These are phyloP conservation scores for Suncus etruscus DNA, from an alignment of 2,113 vertebrate genomes.

Conservation along the genomic window DNA sequence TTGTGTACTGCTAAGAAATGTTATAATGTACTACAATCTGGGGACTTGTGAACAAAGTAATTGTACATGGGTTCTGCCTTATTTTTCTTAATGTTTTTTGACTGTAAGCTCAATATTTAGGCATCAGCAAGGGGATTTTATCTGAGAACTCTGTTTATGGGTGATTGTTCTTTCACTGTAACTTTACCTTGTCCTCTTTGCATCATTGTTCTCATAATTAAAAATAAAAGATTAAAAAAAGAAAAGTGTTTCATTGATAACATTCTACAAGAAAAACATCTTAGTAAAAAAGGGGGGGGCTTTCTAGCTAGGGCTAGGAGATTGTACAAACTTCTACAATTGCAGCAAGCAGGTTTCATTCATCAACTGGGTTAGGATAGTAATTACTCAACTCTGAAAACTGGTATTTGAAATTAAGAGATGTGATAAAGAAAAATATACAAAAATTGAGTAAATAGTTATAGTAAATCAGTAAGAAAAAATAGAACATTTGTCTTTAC, in stretches of 20 bases:
- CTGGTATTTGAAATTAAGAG: not conserved
- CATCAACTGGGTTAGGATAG: not conserved
- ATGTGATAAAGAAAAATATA: not conserved
- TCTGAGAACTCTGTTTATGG: too few relatives aligned
- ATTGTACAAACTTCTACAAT: not conserved
- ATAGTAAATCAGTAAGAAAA: not conserved
- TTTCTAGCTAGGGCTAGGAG: conserved; percentile 15
- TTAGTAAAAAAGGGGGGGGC: conserved; percentile 14
- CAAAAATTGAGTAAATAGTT: not conserved
- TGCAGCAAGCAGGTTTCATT: conserved; percentile 19
- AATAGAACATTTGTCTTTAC: not conserved
- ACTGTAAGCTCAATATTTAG: too few relatives aligned
- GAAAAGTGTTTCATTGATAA: not conserved
- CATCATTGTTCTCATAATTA: too few relatives aligned
- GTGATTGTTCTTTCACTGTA: too few relatives aligned
- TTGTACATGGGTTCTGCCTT: too few relatives aligned
- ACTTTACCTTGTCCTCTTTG: too few relatives aligned
- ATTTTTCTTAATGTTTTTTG: too few relatives aligned
- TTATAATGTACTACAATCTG: too few relatives aligned
- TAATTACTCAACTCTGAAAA: not conserved
- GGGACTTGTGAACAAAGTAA: too few relatives aligned
- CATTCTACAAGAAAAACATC: conserved; percentile 35
- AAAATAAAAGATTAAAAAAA: too few relatives aligned
- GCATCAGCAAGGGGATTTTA: too few relatives aligned
- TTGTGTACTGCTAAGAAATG: too few relatives aligned